A percentile compares a stretch with the other conserved stretches of the same genome.
Conservation (phyloP, 2,888 invertebrate species). For the Diaprepes abbreviatus region DNA sequence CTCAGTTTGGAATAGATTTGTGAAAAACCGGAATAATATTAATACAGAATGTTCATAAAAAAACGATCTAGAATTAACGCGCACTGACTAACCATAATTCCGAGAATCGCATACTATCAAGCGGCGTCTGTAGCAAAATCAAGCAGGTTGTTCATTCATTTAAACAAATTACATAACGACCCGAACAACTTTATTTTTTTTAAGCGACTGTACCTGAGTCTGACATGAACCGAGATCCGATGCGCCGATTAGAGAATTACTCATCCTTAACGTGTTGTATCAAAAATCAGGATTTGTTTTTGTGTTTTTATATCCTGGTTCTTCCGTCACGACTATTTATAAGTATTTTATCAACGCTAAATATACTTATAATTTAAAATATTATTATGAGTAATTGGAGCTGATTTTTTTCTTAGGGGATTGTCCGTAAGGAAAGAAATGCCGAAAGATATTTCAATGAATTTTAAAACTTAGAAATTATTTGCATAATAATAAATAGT, state of each 20-base stretch:
- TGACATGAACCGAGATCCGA: conserved; percentile 24
- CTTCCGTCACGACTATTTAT: conserved; percentile 33
- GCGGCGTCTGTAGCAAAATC: conserved; percentile 1
- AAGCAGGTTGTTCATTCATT: conserved; percentile 34
- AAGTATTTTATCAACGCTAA: conserved; percentile 25
- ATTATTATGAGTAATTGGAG: neutral
- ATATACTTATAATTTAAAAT: neutral
- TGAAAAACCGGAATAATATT: too few relatives aligned
- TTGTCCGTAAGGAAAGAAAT: too few relatives aligned
- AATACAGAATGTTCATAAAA: too few relatives aligned
- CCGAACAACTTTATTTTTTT: conserved; percentile 22
- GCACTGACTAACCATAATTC: conserved; percentile 2
- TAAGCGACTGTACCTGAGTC: neutral
- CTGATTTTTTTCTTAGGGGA: neutral
- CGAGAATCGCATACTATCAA: neutral
- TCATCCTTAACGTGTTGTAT: conserved; percentile 37
- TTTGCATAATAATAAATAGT: too few relatives aligned
- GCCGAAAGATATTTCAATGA: too few relatives aligned
- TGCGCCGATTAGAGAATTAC: conserved; percentile 38
- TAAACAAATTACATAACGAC: conserved; percentile 39
- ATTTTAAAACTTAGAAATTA: too few relatives aligned
- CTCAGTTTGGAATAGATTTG: too few relatives aligned
- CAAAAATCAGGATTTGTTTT: conserved; percentile 37
- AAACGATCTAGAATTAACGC: neutral
- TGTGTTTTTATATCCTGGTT: conserved; percentile 29